Base-by-base conservation (phyloP, 1,140 invertebrate species). In the Drosophila micromelanica region DNA sequence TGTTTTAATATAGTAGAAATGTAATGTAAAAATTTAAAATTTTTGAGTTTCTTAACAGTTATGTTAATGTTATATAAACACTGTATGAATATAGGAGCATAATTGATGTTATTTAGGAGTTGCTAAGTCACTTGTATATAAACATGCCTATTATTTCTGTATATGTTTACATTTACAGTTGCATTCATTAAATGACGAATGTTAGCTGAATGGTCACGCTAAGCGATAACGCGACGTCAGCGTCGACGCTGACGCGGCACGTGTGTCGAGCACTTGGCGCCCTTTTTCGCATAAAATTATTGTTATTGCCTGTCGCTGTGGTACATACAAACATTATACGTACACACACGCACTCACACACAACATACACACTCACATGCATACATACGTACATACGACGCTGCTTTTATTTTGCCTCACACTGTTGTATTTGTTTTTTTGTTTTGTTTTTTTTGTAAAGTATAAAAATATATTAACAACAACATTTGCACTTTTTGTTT, bases 201-300 rank as follows among this genome's bases (percentile, higher is more conserved):
- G n/a, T 23, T 51, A 51, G 45, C 7, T 35, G 32, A 35, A 35
- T 64, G 56, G 35, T 72, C 55, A 67, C 49, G 37, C 57, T 35
- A 42, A 51, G 60, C 51, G 35, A 64, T 60, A 64, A 51, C 40
- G 52, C 43, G 27, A 62, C 48, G 45, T 30, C 52, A 35, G 17
- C 56, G 68, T 15, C 42, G 67, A 71, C 63, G 76, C 55, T 51
- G 48, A 63, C 56, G 55, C 78, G 84, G 78, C 84, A 87, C 84
- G 78, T 81, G 84, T 87, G 73, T 42, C 59, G 59, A 61, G 69
- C 76, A 73, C 76, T 87, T 87, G 84, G 84, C 84, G 82, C 84
- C 78, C 82, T 87, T 87, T 85, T 81, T 82, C 78, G 76, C 82
- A 82, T 87, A 73, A 76, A 81, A 87, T 87, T 87, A 87, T 75